These are phyloP conservation scores for Phoxinus phoxinus DNA, from an alignment of 2,113 vertebrate genomes.

Conservation along the genomic window DNA sequence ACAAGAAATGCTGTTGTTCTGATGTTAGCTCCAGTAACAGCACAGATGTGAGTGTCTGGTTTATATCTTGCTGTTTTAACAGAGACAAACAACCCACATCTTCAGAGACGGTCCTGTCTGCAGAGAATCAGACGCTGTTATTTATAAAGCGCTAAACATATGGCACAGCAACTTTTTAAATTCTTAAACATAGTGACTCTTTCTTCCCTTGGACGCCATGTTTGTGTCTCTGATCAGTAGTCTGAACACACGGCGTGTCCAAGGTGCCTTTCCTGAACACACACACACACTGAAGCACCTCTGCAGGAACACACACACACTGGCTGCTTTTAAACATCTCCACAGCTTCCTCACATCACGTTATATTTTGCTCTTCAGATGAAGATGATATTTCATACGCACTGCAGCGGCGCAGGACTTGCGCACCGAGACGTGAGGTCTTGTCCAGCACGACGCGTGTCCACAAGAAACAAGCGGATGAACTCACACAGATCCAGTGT, in stretches of 20 bases:
- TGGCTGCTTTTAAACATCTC: not conserved
- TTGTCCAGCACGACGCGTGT: too few relatives aligned
- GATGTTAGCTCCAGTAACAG: too few relatives aligned
- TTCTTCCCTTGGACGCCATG: not conserved
- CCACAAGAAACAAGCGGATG: not conserved
- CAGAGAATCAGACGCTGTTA: not conserved
- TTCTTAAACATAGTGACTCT: not conserved
- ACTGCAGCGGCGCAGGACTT: not conserved
- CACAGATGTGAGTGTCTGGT: too few relatives aligned
- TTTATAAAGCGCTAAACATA: not conserved
- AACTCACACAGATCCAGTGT: too few relatives aligned
- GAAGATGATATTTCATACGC: not conserved
- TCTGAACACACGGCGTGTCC: constrained; percentile 39
- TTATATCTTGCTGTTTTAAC: not conserved
- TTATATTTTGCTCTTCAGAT: not conserved
- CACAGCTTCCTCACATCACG: not conserved
- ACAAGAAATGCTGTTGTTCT: too few relatives aligned
- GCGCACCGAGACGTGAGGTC: not conserved
- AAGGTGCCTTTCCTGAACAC: constrained; percentile 55
- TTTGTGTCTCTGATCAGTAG: constrained; percentile 38
- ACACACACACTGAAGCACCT: constrained; percentile 11
- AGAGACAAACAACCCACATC: not conserved
- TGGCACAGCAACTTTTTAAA: not conserved
- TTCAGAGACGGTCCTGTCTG: not conserved
- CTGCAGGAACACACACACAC: not conserved